Conservation (phyloP, 2,888 invertebrate genomes). For the Halictus ligatus region DNA sequence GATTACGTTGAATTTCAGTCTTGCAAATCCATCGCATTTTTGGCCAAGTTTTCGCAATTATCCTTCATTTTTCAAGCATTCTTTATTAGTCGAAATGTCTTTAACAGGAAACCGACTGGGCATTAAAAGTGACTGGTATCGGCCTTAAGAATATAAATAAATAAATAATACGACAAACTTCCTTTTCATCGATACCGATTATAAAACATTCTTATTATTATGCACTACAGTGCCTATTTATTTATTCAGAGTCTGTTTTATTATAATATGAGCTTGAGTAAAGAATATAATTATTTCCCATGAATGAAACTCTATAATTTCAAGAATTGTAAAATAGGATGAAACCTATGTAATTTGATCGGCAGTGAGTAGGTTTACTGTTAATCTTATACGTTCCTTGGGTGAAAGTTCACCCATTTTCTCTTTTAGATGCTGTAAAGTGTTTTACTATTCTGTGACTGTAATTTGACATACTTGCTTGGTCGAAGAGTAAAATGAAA, state of each 20-base stretch:
- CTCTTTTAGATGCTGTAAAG: background rate
- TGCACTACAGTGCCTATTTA: background rate
- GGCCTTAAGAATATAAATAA: no score
- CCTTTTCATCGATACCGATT: background rate
- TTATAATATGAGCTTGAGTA: background rate
- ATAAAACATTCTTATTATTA: background rate
- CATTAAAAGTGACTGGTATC: no score
- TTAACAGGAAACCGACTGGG: no score
- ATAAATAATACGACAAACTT: no score
- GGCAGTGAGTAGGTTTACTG: background rate
- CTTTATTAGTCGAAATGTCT: background rate
- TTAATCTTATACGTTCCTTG: background rate
- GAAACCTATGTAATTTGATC: background rate
- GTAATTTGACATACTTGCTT: background rate
- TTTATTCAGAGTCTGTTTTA: background rate
- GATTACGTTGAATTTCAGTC: slow-evolving; percentile 8
- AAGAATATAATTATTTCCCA: background rate
- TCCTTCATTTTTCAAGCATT: background rate
- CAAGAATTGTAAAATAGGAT: background rate
- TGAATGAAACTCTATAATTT: background rate
- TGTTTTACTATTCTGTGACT: background rate
- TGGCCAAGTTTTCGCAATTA: background rate
- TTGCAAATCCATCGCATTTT: background rate
- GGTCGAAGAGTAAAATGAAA: background rate
- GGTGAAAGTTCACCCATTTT: background rate